Conservation (phyloP, 2,888 invertebrate species). For the Timema podura region DNA sequence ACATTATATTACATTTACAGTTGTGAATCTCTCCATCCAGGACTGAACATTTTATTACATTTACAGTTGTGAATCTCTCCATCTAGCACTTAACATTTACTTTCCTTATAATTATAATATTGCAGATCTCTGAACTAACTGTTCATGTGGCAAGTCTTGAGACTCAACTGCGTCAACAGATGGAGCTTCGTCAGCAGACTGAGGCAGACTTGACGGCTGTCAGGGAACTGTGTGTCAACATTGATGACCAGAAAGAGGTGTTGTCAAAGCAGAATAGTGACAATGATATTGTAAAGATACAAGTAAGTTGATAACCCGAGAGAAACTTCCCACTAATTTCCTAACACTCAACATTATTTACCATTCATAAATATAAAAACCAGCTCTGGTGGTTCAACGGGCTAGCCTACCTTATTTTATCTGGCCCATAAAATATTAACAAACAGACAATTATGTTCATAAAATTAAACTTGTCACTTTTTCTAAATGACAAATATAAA, state of each 20-base stretch:
- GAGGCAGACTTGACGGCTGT: slow-evolving; percentile 59
- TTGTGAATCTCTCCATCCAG: no score
- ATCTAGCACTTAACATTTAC: background rate
- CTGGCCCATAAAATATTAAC: no score
- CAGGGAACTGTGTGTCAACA: slow-evolving; percentile 56
- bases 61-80: no score
- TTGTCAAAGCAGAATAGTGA: slow-evolving; percentile 53
- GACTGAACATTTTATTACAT: no score
- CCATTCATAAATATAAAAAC: no score
- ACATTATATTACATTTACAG: background rate
- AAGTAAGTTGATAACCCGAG: slow-evolving; percentile 40
- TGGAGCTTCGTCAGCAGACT: slow-evolving; percentile 53
- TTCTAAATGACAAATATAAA: no score
- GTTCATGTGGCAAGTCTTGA: slow-evolving; percentile 59
- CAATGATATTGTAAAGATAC: slow-evolving; percentile 45
- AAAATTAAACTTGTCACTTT: no score
- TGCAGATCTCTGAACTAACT: slow-evolving; percentile 51
- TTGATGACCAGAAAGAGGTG: slow-evolving; percentile 65
- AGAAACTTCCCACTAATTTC: no score
- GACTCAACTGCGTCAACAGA: slow-evolving; percentile 57
- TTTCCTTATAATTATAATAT: background rate
- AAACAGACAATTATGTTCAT: no score
- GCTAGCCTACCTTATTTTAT: no score
- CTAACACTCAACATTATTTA: no score
- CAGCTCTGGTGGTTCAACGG: no score